A percentile compares a stretch with the other conserved stretches of the same genome.
Conservation (phyloP, 2,797 vertebrate genomes). For the Argentina silus region DNA sequence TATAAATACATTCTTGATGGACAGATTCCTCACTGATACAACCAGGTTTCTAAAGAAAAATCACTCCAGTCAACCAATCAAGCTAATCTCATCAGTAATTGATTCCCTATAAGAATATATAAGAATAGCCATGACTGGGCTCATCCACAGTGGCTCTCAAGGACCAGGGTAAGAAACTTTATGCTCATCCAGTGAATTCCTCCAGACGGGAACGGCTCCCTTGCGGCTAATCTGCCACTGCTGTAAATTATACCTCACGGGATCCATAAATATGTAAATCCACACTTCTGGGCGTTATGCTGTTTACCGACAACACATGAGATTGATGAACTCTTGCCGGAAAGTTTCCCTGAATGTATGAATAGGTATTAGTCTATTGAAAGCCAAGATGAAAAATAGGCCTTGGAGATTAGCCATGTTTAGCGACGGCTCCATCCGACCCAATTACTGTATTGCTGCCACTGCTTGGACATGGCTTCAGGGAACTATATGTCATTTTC, state of each 20-base stretch:
- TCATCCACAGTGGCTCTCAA: neutral
- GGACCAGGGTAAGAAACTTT: neutral
- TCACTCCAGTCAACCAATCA: neutral
- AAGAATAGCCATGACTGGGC: neutral
- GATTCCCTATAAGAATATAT: neutral
- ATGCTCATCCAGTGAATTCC: neutral
- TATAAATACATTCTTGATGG: no score
- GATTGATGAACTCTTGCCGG: slow-evolving; percentile 35
- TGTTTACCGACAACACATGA: slow-evolving; percentile 15
- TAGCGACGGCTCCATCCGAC: slow-evolving; percentile 40
- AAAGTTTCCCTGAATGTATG: slow-evolving; percentile 13
- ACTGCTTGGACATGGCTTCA: slow-evolving; percentile 16
- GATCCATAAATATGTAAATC: slow-evolving; percentile 19
- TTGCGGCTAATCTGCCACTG: slow-evolving; percentile 11
- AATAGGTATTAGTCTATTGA: slow-evolving; percentile 23
- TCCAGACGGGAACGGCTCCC: slow-evolving; percentile 9
- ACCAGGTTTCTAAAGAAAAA: no score
- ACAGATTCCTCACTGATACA: no score
- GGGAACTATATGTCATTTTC: slow-evolving; percentile 28
- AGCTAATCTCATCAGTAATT: neutral
- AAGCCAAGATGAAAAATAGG: slow-evolving; percentile 10
- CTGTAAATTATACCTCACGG: neutral
- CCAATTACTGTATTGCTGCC: slow-evolving; percentile 40
- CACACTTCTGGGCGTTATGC: slow-evolving; percentile 23
- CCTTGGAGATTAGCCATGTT: slow-evolving; percentile 37